phyloP scores from a whole-genome alignment of 2,113 vertebrate genomes.

The Scomber scombrus region DNA sequence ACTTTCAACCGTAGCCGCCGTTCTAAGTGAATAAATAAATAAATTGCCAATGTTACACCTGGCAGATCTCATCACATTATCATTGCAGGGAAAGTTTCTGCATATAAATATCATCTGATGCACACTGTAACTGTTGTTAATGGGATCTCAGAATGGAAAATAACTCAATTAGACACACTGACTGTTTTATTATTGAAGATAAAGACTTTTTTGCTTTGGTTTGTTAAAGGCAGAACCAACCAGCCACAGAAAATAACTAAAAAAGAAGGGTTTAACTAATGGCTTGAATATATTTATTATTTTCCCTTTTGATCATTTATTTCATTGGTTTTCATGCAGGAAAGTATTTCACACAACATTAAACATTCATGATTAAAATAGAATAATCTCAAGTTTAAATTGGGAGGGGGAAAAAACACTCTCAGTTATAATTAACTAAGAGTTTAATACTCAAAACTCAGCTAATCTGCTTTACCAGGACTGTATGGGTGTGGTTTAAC shows the following conservation, averaged over 20 bases:
- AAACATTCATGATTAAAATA: too few relatives aligned
- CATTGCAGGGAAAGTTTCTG: conserved; percentile 21
- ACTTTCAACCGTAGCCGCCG: neutral
- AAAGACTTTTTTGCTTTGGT: neutral
- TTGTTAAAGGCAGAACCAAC: neutral
- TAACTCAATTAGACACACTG: neutral
- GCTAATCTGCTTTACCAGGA: too few relatives aligned
- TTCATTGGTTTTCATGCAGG: too few relatives aligned
- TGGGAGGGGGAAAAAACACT: too few relatives aligned
- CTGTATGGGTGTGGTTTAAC: too few relatives aligned
- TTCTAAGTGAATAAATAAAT: conserved; percentile 11
- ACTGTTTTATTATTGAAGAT: neutral
- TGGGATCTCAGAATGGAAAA: conserved; percentile 19
- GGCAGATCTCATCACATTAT: conserved; percentile 39
- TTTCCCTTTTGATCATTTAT: too few relatives aligned
- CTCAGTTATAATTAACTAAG: too few relatives aligned
- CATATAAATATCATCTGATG: conserved; percentile 16
- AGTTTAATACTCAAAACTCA: too few relatives aligned
- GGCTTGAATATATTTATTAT: too few relatives aligned
- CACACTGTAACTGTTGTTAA: conserved; percentile 19
- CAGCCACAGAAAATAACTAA: neutral
- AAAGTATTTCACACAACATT: too few relatives aligned
- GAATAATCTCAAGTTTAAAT: too few relatives aligned
- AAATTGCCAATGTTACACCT: conserved; percentile 22
- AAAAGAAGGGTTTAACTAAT: too few relatives aligned